phyloP scores from a whole-genome alignment of 2,113 vertebrate genomes.

The Dendrocopos noguchii region DNA sequence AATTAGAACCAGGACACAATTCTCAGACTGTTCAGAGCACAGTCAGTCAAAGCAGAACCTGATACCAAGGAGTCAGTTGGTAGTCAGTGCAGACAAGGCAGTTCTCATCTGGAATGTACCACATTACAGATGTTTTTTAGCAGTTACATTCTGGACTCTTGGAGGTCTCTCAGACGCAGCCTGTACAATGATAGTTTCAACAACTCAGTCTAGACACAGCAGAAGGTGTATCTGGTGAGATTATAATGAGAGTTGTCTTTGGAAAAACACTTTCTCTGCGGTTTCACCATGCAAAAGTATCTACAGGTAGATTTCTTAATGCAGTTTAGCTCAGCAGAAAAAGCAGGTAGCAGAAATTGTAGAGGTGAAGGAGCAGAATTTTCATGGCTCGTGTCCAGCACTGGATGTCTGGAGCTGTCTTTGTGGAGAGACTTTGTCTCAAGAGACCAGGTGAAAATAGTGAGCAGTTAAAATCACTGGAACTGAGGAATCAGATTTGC shows the following conservation, averaged over 20 bases:
- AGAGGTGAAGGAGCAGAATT: neutral
- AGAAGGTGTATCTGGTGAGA: neutral
- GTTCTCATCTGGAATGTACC: neutral
- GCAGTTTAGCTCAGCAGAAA: neutral
- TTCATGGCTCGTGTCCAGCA: accelerated
- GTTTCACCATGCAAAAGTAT: neutral
- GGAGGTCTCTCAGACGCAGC: neutral
- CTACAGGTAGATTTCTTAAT: neutral
- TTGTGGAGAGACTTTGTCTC: neutral
- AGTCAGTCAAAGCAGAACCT: neutral
- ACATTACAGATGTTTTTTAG: neutral
- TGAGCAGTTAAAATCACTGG: neutral
- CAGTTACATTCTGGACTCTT: neutral
- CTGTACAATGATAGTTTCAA: neutral
- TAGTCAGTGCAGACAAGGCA: neutral
- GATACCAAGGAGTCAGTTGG: neutral
- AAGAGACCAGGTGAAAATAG: neutral
- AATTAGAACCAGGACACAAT: neutral
- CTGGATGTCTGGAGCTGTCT: neutral
- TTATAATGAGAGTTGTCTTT: neutral
- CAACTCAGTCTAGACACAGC: neutral
- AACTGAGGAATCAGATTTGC: neutral
- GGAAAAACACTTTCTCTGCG: neutral
- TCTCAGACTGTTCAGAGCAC: neutral
- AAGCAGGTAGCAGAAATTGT: neutral